A percentile compares a stretch with the other conserved stretches of the same genome.
Conservation (phyloP, 2,888 invertebrate genomes). For the Leucozona laternaria region DNA sequence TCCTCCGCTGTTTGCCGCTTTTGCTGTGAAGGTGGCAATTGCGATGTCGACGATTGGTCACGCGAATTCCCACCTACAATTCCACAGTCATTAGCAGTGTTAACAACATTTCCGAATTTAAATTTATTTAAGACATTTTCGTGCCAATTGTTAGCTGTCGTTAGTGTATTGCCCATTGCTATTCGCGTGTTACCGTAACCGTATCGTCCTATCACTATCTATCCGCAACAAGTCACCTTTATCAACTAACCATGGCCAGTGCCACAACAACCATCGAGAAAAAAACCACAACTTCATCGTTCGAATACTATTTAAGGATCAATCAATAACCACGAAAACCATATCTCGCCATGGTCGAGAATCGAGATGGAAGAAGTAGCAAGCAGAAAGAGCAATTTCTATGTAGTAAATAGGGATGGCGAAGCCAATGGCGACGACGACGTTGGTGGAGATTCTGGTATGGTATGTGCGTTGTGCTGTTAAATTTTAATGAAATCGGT, state of each 20-base stretch:
- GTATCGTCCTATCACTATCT: conserved; percentile 61
- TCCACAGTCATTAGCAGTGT: conserved; percentile 30
- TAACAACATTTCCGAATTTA: conserved; percentile 53
- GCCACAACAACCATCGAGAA: conserved; percentile 37
- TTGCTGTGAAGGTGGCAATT: not conserved
- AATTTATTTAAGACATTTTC: conserved; percentile 70
- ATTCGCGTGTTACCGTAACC: conserved; percentile 31
- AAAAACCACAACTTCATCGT: conserved; percentile 66
- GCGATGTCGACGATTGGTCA: conserved; percentile 32
- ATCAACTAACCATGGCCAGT: conserved; percentile 63
- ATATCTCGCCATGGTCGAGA: conserved; percentile 39
- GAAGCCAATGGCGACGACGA: not conserved
- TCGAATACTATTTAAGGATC: conserved; percentile 75
- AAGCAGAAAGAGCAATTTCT: conserved; percentile 25
- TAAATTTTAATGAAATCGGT: conserved; percentile 62
- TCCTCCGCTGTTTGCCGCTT: conserved; percentile 13
- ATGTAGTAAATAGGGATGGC: conserved; percentile 4
- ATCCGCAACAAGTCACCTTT: conserved; percentile 74
- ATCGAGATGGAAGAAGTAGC: conserved; percentile 38
- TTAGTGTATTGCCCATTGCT: conserved; percentile 69
- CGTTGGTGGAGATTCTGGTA: conserved; percentile 9
- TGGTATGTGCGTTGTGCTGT: conserved; percentile 55
- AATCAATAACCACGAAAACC: conserved; percentile 75
- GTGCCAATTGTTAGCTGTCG: conserved; percentile 65
- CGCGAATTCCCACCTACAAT: conserved; percentile 22